These are phyloP conservation scores for Gymnoscelis rufifasciata DNA, from an alignment of 2,888 invertebrate genomes.

Conservation along the genomic window DNA sequence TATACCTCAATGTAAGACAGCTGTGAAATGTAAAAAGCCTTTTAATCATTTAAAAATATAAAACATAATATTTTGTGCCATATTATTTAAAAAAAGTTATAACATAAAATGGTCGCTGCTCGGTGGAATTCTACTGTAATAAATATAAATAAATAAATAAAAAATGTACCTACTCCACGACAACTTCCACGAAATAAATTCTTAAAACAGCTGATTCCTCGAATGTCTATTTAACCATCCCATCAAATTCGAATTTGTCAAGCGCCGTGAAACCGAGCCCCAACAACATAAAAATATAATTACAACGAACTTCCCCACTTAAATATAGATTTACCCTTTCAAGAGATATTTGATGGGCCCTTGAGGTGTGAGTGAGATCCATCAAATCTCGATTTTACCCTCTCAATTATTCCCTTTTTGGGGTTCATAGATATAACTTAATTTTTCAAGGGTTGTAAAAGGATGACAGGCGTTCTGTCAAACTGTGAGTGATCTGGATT, in stretches of 20 bases:
- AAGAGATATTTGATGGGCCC: slow-evolving; percentile 62
- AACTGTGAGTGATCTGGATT: background rate
- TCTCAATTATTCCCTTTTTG: slow-evolving; percentile 67
- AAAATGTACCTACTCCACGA: too few species aligned
- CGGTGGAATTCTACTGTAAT: too few species aligned
- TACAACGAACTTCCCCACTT: slow-evolving; percentile 69
- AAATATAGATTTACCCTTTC: slow-evolving; percentile 77
- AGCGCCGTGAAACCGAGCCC: slow-evolving; percentile 35
- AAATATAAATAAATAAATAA: too few species aligned
- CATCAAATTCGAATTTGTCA: slow-evolving; percentile 68
- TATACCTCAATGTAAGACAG: too few species aligned
- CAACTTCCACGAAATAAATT: too few species aligned
- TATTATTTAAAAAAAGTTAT: too few species aligned
- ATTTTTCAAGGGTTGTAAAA: slow-evolving; percentile 52
- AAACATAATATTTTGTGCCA: too few species aligned
- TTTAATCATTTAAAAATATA: too few species aligned
- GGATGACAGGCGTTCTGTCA: slow-evolving; percentile 9
- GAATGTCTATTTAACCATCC: slow-evolving; percentile 29
- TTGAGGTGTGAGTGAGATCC: slow-evolving; percentile 71
- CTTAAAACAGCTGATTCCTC: slow-evolving; percentile 7
- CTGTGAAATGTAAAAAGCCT: too few species aligned
- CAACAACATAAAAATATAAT: slow-evolving; percentile 74
- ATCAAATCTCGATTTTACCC: slow-evolving; percentile 70
- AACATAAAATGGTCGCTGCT: too few species aligned
- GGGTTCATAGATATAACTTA: slow-evolving; percentile 53